Evolutionary conservation across 2,888 invertebrate genomes (phyloP), one percentile per base, ranked within the genome.

Genomic region (Diarsia rubi): DNA sequence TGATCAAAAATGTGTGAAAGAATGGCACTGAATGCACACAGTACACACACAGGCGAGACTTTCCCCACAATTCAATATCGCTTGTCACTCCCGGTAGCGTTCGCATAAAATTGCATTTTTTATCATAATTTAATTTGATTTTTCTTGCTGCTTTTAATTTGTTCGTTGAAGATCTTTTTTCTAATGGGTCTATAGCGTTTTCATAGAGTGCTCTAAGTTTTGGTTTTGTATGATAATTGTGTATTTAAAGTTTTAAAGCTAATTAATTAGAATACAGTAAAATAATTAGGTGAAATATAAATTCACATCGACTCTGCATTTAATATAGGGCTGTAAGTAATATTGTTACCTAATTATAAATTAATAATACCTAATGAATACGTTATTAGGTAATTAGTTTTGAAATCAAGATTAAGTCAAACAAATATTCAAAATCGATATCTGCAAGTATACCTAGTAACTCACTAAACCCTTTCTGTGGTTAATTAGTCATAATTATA

Each of bases 1-100:
- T 90, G 93, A 92, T 93, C 95, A 96, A 96, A 96, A 96, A 96
- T 96, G 95, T 96, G 95, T 95, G 95, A 93, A 95, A 94, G 95
- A 94, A 94, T 93, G 88, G 90, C 90, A 91, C 94, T 88, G 95
- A 93, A 42, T 95, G 94, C 92, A 91, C 79, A 75, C 31, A 4
- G n/a, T 9, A 91, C 94, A 88, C 95, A 94, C 95, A 95, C 93
- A 91, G 71, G 69, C 82, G 60, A 80, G 75, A 12, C 27, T 27
- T 69, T 83, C 57, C 88, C 94, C 95, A 95, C 95, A 95, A 96
- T 95, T 95, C 96, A 95, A 96, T 96, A 96, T 95, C 91, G 93
- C 94, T 93, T 94, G 95, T 95, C 95, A 95, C 93, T 95, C 92
- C 90, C 66, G 75, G 95, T 93, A 96, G 86, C 89, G 95, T 93